Evolutionary conservation across 2,888 invertebrate species (phyloP).

Genomic region (Nephrocerus scutellatus): DNA sequence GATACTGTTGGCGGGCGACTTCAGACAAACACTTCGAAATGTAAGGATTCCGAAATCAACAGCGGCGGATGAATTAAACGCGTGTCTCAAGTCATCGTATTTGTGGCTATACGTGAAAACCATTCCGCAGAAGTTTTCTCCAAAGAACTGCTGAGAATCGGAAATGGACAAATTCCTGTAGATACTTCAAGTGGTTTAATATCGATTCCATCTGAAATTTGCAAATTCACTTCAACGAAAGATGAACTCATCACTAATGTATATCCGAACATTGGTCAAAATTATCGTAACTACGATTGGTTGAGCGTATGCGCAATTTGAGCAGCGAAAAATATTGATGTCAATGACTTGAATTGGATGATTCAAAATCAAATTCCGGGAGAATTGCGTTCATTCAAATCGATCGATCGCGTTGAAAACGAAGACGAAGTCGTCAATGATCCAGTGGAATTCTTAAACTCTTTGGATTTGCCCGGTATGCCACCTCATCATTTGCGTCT

Average conservation of each 20-base stretch:
- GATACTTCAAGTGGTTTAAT: slow-evolving; percentile 5
- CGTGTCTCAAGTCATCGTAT: slow-evolving; percentile 8
- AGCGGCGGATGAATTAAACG: slow-evolving; percentile 9
- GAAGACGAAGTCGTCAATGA: slow-evolving; percentile 17
- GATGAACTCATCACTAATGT: slow-evolving; percentile 6
- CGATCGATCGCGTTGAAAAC: slow-evolving; percentile 16
- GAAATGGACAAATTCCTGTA: slow-evolving; percentile 7
- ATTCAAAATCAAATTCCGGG: slow-evolving; percentile 16
- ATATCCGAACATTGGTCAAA: slow-evolving; percentile 11
- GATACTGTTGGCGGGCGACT: too few relatives aligned
- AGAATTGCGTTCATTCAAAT: slow-evolving; percentile 14
- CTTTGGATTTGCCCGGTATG: slow-evolving; percentile 14
- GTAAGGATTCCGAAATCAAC: slow-evolving; percentile 7
- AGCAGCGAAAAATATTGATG: slow-evolving; percentile 12
- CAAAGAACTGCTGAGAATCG: slow-evolving; percentile 8
- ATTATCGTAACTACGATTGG: slow-evolving; percentile 12
- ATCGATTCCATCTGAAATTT: slow-evolving; percentile 5
- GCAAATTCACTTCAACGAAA: slow-evolving; percentile 7
- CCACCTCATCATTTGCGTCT: slow-evolving; percentile 19
- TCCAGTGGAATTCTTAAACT: slow-evolving; percentile 15
- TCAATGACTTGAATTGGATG: slow-evolving; percentile 7
- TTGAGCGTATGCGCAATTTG: slow-evolving; percentile 5
- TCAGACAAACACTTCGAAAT: background rate
- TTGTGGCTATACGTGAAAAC: slow-evolving; percentile 5
- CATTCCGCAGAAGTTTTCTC: slow-evolving; percentile 7